Evolutionary conservation across 2,113 vertebrate species (phyloP).

Genomic region (Brachypteracias leptosomus): DNA sequence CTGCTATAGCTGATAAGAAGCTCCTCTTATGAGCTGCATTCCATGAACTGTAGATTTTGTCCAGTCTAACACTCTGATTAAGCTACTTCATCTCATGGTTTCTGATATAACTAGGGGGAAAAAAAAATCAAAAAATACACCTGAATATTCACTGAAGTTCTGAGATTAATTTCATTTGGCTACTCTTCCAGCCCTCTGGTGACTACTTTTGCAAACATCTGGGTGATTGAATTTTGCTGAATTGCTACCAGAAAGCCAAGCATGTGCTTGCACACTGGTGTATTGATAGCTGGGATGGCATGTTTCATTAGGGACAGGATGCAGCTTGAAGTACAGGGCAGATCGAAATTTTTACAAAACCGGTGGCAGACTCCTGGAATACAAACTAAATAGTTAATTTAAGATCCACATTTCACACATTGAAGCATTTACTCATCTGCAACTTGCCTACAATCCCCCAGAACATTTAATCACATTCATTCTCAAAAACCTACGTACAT

Average conservation of each 20-base stretch:
- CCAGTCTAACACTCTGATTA: background rate
- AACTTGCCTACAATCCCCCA: background rate
- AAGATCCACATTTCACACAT: background rate
- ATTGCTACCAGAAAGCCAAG: background rate
- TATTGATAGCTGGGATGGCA: background rate
- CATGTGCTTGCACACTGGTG: background rate
- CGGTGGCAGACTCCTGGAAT: background rate
- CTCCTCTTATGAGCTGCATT: background rate
- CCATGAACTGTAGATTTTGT: background rate
- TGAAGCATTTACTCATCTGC: slow-evolving; percentile 17
- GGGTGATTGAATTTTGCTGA: background rate
- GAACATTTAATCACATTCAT: slow-evolving; percentile 34
- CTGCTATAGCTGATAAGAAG: background rate
- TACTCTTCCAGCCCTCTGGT: background rate
- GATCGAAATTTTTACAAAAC: background rate
- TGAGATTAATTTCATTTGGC: background rate
- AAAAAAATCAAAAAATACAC: background rate
- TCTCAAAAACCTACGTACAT: slow-evolving; percentile 43
- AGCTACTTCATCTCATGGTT: background rate
- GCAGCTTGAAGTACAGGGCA: background rate
- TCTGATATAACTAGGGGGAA: background rate
- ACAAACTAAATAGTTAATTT: slow-evolving; percentile 22
- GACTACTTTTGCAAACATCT: background rate
- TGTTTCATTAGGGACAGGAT: background rate
- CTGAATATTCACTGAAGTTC: background rate